Base-by-base conservation (phyloP, 2,888 invertebrate species). In the Euproctis similis region DNA sequence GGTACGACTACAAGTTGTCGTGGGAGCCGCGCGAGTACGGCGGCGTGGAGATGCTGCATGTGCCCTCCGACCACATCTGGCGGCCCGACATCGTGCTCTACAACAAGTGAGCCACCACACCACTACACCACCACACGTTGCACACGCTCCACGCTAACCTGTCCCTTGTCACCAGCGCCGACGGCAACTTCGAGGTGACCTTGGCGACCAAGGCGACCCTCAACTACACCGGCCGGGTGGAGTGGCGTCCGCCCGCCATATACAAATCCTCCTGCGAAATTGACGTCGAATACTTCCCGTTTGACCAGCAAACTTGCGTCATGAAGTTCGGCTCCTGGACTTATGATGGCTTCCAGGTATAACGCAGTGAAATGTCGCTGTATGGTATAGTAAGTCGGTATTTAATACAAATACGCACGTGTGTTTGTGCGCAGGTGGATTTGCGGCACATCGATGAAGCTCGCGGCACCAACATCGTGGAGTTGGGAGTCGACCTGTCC, bases 11-110 rank as follows among this genome's bases (percentile, higher is more conserved):
- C 87, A 96, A 96, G 74, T 86, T 97, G 44, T 89, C 93, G 58
- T 96, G 96, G 96, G 96, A 96, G 78, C 96, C 96, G 39, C 93
- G 92, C 60, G 95, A 96, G 68, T 97, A 96, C 73, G 96, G 96
- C 26, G 96, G 96, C 28, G 96, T 96, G 39, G 93, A 95, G 68
- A 96, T 95, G 93, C 87, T 97, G 34, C 96, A 97, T 78, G 96
- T 97, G 46, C 96, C 96, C 46, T 96, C 95, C 36, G 96, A 96
- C 80, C 95, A 96, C 85, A 97, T 97, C 66, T 97, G 96, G 97
- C 89, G 95, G 46, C 97, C 96, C 27, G 96, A 97, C 80, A 97
- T 97, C 66, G 94, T 97, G 28, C 89, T 97, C 45, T 96, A 96
- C 82, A 96, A 96, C 85, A 94, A 94, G 94, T 94, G 85, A 90